Conservation (phyloP, 2,888 invertebrate genomes). For the Cordilura impudica region DNA sequence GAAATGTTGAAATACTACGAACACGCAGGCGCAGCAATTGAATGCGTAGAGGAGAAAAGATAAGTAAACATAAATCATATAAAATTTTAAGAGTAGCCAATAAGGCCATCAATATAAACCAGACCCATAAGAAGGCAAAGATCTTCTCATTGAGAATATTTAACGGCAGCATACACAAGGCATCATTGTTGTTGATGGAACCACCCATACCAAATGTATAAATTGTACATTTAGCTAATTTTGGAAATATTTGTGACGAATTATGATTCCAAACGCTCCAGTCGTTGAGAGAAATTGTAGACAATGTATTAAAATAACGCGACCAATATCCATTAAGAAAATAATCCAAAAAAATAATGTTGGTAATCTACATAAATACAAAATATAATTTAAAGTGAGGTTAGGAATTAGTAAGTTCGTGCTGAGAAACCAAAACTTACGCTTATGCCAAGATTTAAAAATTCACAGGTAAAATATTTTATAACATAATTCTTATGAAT, state of each 20-base stretch:
- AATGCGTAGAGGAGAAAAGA: constrained; percentile 72
- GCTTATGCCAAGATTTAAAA: constrained; percentile 85
- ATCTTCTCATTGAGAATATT: constrained; percentile 89
- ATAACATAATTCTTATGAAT: constrained; percentile 80
- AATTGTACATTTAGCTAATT: constrained; percentile 92
- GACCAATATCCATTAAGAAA: constrained; percentile 73
- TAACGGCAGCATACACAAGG: constrained; percentile 84
- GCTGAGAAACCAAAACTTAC: constrained; percentile 81
- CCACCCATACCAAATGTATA: constrained; percentile 92
- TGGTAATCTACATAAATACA: constrained; percentile 71
- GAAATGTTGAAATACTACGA: constrained; percentile 67
- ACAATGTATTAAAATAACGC: constrained; percentile 70
- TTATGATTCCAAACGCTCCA: constrained; percentile 73
- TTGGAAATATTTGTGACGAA: constrained; percentile 74
- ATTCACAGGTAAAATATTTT: constrained; percentile 84
- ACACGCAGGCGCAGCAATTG: constrained; percentile 69
- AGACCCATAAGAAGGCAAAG: constrained; percentile 85
- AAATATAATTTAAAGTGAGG: too few species aligned
- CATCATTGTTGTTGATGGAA: constrained; percentile 88
- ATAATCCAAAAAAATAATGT: constrained; percentile 71
- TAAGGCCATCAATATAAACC: constrained; percentile 83
- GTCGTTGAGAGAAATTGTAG: constrained; percentile 68
- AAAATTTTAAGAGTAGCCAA: constrained; percentile 82
- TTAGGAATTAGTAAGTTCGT: neutral
- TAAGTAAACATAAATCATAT: constrained; percentile 82